Conservation (phyloP, 2,113 vertebrate species). For the Marmota monax region DNA sequence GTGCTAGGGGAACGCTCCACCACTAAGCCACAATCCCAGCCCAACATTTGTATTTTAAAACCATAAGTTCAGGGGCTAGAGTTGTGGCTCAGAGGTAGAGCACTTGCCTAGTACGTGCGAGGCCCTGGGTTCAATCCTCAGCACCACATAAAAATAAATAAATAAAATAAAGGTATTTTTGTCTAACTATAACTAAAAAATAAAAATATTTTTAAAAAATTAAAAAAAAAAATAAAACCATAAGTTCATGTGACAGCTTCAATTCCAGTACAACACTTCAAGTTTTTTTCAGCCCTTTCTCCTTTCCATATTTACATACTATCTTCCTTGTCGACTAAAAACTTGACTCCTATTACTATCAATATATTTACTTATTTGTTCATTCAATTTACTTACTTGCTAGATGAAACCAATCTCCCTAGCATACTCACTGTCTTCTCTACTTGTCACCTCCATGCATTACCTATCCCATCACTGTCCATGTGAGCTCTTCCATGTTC, state of each 20-base stretch:
- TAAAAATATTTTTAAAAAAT: no score
- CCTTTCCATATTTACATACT: conserved; percentile 2
- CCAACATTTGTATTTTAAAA: no score
- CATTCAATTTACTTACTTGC: neutral
- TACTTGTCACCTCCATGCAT: neutral
- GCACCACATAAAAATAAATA: no score
- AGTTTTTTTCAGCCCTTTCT: neutral
- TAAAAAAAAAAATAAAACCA: neutral
- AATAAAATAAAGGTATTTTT: no score
- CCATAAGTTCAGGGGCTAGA: no score
- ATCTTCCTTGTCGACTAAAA: neutral
- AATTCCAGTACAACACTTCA: neutral
- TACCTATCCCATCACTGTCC: neutral
- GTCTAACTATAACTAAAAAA: no score
- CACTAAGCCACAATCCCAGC: no score
- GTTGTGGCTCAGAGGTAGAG: no score
- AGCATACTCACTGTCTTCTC: neutral
- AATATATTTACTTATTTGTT: neutral
- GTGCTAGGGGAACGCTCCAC: no score
- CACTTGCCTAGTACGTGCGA: no score
- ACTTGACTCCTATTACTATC: neutral
- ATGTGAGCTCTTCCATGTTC: neutral
- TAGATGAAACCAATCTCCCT: conserved; percentile 1
- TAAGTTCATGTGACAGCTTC: neutral
- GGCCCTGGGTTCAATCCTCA: no score